A percentile compares a stretch with the other conserved stretches of the same genome.
Evolutionary conservation across 2,888 invertebrate species (phyloP).

Genomic region (Pilophorus perplexus): DNA sequence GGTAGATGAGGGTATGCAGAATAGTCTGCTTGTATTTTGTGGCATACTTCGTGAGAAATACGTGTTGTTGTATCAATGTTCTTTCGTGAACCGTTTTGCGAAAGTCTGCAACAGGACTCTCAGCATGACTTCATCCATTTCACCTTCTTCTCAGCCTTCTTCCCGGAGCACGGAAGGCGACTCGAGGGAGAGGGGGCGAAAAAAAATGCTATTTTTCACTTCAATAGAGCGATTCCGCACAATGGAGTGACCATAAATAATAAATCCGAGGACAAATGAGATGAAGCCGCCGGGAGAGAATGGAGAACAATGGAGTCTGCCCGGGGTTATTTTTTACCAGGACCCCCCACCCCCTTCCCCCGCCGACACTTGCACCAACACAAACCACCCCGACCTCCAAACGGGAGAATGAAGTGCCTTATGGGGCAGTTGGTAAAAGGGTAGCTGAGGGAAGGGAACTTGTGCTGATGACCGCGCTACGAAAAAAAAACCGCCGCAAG

Average conservation of each 20-base stretch:
- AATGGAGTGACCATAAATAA: slow-evolving; percentile 36
- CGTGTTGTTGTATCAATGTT: too few relatives aligned
- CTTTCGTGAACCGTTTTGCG: too few relatives aligned
- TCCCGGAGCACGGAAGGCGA: neutral
- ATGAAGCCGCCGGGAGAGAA: slow-evolving; percentile 24
- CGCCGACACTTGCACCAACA: too few relatives aligned
- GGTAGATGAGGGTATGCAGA: too few relatives aligned
- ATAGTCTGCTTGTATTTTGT: too few relatives aligned
- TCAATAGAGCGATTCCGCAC: slow-evolving; percentile 21
- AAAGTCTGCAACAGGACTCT: too few relatives aligned
- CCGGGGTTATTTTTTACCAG: slow-evolving; percentile 6
- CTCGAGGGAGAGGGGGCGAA: neutral
- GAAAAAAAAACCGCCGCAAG: too few relatives aligned
- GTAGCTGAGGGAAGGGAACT: too few relatives aligned
- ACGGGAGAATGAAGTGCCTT: slow-evolving; percentile 20
- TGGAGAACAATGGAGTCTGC: slow-evolving; percentile 32
- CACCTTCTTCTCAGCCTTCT: neutral
- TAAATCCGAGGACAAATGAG: slow-evolving; percentile 37
- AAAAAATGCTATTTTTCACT: slow-evolving; percentile 28
- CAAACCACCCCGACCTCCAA: too few relatives aligned
- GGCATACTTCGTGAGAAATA: too few relatives aligned
- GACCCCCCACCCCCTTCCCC: slow-evolving; percentile 17
- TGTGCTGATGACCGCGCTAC: too few relatives aligned
- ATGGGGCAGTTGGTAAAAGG: neutral
- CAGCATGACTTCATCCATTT: too few relatives aligned